Conservation (phyloP, 2,113 vertebrate species). For the Isurus oxyrinchus region DNA sequence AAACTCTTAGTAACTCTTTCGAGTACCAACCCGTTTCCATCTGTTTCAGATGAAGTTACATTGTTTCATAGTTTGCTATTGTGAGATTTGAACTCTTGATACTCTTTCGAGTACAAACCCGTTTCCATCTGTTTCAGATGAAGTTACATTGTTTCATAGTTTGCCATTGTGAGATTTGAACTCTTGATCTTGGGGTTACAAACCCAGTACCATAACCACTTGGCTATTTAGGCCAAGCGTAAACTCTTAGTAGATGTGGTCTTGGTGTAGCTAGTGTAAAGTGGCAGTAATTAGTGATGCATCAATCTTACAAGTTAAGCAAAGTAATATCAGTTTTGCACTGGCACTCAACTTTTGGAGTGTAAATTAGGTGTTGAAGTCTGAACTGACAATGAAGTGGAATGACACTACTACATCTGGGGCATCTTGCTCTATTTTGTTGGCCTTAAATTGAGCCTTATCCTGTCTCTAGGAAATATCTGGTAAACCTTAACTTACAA, state of each 20-base stretch:
- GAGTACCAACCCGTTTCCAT: too few relatives aligned
- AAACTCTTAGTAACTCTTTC: not conserved
- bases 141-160: too few relatives aligned
- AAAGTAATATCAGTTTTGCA: not conserved
- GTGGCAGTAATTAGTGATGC: not conserved
- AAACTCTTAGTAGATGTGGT: not conserved
- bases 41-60: too few relatives aligned
- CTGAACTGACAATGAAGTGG: not conserved
- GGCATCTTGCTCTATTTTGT: not conserved
- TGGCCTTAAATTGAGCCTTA: not conserved
- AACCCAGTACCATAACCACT: too few relatives aligned
- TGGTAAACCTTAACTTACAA: not conserved
- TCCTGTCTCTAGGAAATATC: not conserved
- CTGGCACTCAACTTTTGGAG: not conserved
- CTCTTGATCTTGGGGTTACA: too few relatives aligned
- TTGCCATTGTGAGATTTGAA: too few relatives aligned
- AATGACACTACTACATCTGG: not conserved
- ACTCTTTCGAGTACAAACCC: too few relatives aligned
- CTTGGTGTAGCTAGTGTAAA: not conserved
- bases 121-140: too few relatives aligned
- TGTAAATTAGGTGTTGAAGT: not conserved
- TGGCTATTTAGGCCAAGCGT: too few relatives aligned
- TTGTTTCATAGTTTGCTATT: too few relatives aligned
- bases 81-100: too few relatives aligned
- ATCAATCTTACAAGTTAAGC: not conserved